Evolutionary conservation across 2,113 vertebrate genomes (phyloP), one percentile per base, ranked within the genome.

Genomic region (Circaetus gallicus): DNA sequence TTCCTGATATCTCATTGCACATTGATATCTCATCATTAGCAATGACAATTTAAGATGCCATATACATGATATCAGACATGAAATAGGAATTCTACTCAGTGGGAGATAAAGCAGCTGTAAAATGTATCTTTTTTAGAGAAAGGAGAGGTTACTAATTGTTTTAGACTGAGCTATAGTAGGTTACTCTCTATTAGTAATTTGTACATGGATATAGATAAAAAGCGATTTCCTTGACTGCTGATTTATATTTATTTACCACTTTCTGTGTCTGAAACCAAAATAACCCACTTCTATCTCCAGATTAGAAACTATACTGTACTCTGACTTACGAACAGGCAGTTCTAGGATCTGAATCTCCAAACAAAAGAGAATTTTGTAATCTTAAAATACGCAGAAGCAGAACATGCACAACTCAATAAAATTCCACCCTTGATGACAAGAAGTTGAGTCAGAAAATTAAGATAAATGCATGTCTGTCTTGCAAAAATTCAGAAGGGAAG

Each of bases 371-470:
- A 45, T 58, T 66, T 70, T 55, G 4, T 53, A 58, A 62, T 71
- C 49, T 55, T 67, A 66, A 79, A 86, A 91, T 45, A 81, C 6
- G 2, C 12, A 58, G 56, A 78, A 71, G 18, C 5, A 84, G 45
- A 78, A 82, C 40, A 63, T 43, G 7, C 18, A 40, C 9, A 86
- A 42, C 53, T 69, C 42, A 77, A 24, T 89, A 92, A 87, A 65
- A 82, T 73, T 49, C n/a, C 40, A 92, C 24, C n/a, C 26, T 72
- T 90, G 26, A 85, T 86, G 82, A 90, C 55, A 77, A 92, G 70
- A 82, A 66, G 25, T 38, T 79, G 55, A 89, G 66, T 92, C 43
- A 84, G 47, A 85, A 95, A 93, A 96, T 87, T n/a, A 94, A 95
- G 90, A 84, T 87, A 93, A 96, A 96, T 92, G 69, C 15, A 50